Base-by-base conservation (phyloP, 2,888 invertebrate genomes). In the Tridacna crocea region DNA sequence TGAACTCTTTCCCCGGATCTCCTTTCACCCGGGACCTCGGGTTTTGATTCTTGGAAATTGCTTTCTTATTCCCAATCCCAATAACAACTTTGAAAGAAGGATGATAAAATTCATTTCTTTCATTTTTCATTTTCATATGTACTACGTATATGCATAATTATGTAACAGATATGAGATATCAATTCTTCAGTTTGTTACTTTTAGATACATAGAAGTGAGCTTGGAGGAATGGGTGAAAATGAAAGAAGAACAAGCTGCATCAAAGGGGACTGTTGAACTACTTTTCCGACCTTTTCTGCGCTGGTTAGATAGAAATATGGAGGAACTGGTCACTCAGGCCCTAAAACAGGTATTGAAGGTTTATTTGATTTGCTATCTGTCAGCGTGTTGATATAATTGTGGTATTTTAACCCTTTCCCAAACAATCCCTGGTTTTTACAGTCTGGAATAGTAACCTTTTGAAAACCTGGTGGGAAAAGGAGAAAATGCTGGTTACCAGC, bases 291-390 rank as follows among this genome's bases (percentile, higher is more conserved):
- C 93, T 13, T 94, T 94, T 80, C 82, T 94, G 13, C 88, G 90
- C 72, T 95, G 94, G 95, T 87, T 95, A 66, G 95, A 95, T 85
- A 90, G 89, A 80, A 92, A 89, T 68, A 82, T 94, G 79, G 93
- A 94, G 80, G 91, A 92, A 4, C 79, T 94, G 24, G 94, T 94
- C 77, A 94, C 94, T 66, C 91, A 91, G 68, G 94, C 93, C 27
- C 88, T 95, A 12, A 92, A 89, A 87, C 92, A 91, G 91, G 94
- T 95, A 85, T 58, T 81, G 47, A 13, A 17, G n/a, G n/a, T n/a
- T n/a, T n/a, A n/a, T n/a, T n/a, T n/a, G n/a, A n/a, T n/a, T n/a
- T n/a, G n/a, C n/a, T n/a, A n/a, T n/a, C n/a, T n/a, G n/a, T n/a
- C n/a, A n/a, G n/a, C n/a, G n/a, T n/a, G n/a, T n/a, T n/a, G n/a